A percentile compares a stretch with the other conserved stretches of the same genome.
phyloP scores from a whole-genome alignment of 2,797 vertebrate species.

The Thalassophryne amazonica region DNA sequence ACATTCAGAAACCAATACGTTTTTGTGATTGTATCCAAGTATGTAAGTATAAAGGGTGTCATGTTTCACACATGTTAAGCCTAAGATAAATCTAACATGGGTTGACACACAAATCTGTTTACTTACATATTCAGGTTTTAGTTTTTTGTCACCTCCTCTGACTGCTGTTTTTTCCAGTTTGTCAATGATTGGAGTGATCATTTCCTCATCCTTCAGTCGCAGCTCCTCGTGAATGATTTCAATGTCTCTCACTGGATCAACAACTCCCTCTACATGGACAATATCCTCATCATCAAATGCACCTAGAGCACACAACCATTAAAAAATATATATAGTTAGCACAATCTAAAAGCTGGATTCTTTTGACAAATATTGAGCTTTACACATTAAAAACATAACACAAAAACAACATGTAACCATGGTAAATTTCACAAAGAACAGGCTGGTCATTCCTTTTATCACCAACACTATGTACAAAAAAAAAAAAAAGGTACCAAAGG shows the following conservation, averaged over 20 bases:
- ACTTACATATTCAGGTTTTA: conserved; percentile 98
- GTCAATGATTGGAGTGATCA: conserved; percentile 88
- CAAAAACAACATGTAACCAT: too few species aligned
- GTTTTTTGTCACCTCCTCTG: conserved; percentile 95
- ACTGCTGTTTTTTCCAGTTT: conserved; percentile 97
- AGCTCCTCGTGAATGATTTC: conserved; percentile 91
- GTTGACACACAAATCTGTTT: conserved; percentile 4
- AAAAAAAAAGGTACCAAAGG: too few species aligned
- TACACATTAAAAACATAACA: too few species aligned
- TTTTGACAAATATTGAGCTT: background rate
- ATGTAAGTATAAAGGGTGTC: background rate
- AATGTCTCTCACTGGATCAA: conserved; percentile 90
- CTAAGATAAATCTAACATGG: too few species aligned
- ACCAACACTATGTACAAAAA: too few species aligned
- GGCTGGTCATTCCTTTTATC: too few species aligned
- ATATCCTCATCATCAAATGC: conserved; percentile 99
- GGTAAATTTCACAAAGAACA: too few species aligned
- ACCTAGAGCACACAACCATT: conserved; percentile 68
- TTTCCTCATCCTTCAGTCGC: conserved; percentile 95
- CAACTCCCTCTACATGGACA: conserved; percentile 93
- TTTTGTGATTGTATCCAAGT: too few species aligned
- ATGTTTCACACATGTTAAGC: too few species aligned
- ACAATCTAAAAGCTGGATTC: background rate
- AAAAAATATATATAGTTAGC: background rate
- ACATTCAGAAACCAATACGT: too few species aligned